Percentiles rank a stretch among this genome's conserved stretches.
phyloP scores from a whole-genome alignment of 2,797 vertebrate species.

The Pelobates cultripes region DNA sequence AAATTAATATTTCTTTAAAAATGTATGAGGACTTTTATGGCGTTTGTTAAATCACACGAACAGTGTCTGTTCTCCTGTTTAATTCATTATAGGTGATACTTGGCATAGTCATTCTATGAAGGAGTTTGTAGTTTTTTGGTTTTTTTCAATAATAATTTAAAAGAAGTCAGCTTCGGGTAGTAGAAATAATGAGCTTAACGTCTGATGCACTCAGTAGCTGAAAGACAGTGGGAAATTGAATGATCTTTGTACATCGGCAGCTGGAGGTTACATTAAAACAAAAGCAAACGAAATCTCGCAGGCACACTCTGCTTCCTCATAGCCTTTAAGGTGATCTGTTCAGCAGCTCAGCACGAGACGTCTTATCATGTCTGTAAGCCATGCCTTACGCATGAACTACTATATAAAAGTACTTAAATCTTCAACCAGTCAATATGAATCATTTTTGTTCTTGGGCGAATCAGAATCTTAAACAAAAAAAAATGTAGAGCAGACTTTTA shows the following conservation, averaged over 20 bases:
- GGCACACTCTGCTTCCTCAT: slow-evolving; percentile 24
- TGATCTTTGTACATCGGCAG: slow-evolving; percentile 48
- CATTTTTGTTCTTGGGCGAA: background rate
- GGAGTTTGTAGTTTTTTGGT: background rate
- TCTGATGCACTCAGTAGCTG: slow-evolving; percentile 9
- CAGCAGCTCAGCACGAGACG: slow-evolving; percentile 26
- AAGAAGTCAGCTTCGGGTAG: slow-evolving; percentile 4
- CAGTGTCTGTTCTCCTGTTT: background rate
- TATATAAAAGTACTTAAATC: slow-evolving; percentile 24
- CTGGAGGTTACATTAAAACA: slow-evolving; percentile 41
- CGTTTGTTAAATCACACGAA: background rate
- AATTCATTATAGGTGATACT: background rate
- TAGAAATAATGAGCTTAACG: slow-evolving; percentile 29
- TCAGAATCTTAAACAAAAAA: background rate
- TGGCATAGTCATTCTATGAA: background rate
- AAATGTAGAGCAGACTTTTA: background rate
- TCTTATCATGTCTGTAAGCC: slow-evolving; percentile 35
- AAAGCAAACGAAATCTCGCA: slow-evolving; percentile 32
- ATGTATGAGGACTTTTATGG: background rate
- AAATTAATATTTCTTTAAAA: background rate
- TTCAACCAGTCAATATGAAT: slow-evolving; percentile 20
- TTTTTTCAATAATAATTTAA: slow-evolving; percentile 4
- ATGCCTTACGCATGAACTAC: slow-evolving; percentile 23
- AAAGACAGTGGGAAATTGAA: slow-evolving; percentile 32
- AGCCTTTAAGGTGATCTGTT: slow-evolving; percentile 40